Conservation (phyloP, 2,888 invertebrate genomes). For the Agapostemon virescens region DNA sequence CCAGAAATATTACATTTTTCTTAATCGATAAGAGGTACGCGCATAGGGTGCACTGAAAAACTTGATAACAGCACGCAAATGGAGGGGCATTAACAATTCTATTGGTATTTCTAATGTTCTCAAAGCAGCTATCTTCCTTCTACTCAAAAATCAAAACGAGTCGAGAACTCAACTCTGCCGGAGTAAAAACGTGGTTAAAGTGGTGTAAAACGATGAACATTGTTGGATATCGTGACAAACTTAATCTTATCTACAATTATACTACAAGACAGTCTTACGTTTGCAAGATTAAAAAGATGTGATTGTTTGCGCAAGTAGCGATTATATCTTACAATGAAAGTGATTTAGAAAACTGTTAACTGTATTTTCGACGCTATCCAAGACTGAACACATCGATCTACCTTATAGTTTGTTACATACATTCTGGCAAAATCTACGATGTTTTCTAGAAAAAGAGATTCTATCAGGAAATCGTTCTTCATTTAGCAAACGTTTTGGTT, state of each 20-base stretch:
- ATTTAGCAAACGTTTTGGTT: background rate
- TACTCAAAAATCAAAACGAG: background rate
- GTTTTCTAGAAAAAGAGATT: background rate
- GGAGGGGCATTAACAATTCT: too few relatives aligned
- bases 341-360: background rate
- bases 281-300: conserved; percentile 22
- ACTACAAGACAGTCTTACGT: conserved; percentile 17
- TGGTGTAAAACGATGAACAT: conserved; percentile 25
- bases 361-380: too few relatives aligned
- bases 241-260: conserved; percentile 54
- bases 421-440: too few relatives aligned
- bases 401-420: too few relatives aligned
- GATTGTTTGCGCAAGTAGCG: conserved; percentile 12
- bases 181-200: conserved; percentile 6
- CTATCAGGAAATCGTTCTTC: background rate
- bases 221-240: conserved; percentile 41
- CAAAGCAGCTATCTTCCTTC: background rate
- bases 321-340: conserved; percentile 20
- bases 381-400: too few relatives aligned
- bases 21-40: too few relatives aligned
- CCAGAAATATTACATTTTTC: too few relatives aligned
- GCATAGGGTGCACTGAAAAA: too few relatives aligned
- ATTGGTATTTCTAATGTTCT: background rate
- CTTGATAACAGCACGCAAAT: too few relatives aligned
- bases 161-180: background rate